A percentile compares a stretch with the other conserved stretches of the same genome.
phyloP scores from a whole-genome alignment of 2,113 vertebrate species.

The Galemys pyrenaicus region DNA sequence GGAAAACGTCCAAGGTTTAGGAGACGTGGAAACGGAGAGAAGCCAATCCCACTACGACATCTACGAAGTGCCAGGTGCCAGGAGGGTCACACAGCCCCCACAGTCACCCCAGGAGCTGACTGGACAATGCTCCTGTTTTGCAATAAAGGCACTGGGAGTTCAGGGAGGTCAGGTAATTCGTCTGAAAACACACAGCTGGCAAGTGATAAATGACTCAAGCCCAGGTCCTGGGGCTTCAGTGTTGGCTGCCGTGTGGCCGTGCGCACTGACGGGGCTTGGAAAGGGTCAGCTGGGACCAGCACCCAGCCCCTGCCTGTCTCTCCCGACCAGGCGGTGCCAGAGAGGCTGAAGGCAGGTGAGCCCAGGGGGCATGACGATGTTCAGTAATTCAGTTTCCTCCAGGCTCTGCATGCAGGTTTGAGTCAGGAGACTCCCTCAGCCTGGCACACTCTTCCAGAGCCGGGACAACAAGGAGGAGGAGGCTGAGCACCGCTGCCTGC shows the following conservation, averaged over 20 bases:
- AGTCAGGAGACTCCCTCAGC: neutral
- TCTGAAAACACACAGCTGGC: neutral
- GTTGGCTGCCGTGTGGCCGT: rapidly evolving
- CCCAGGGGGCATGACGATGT: neutral
- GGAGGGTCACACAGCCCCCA: neutral
- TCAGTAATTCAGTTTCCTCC: neutral
- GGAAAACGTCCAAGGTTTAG: neutral
- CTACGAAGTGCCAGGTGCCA: neutral
- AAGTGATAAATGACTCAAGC: neutral
- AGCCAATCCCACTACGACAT: neutral
- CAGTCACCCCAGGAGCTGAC: neutral
- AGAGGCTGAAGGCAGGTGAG: neutral
- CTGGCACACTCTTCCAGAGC: neutral
- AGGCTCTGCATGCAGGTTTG: neutral
- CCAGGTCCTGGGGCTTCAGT: neutral
- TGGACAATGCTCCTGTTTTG: neutral
- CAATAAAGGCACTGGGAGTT: neutral
- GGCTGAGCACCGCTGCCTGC: neutral
- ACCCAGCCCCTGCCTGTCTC: neutral
- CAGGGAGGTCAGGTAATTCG: neutral
- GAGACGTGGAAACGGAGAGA: neutral
- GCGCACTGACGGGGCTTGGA: too few relatives aligned
- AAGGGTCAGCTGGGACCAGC: neutral
- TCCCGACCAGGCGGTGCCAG: neutral
- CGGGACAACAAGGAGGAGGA: neutral